Conservation (phyloP, 2,113 vertebrate genomes). For the Emydocephalus ijimae region DNA sequence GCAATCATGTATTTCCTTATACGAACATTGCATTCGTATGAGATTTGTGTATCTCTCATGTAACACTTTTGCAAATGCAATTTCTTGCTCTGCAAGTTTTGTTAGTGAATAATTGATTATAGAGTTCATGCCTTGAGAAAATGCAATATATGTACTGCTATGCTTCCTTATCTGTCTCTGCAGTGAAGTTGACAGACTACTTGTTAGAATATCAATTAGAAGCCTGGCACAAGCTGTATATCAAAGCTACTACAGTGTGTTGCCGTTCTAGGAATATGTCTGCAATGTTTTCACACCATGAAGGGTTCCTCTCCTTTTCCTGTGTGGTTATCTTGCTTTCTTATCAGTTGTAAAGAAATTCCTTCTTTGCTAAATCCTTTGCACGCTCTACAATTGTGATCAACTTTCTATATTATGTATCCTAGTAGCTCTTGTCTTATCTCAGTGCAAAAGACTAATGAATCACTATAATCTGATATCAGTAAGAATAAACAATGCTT, state of each 20-base stretch:
- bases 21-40: not conserved
- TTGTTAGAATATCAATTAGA: not conserved
- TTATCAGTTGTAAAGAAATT: not conserved
- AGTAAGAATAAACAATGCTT: not conserved
- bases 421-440: not conserved
- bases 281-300: not conserved
- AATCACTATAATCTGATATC: not conserved
- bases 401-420: not conserved
- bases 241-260: not conserved
- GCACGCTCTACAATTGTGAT: not conserved
- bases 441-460: not conserved
- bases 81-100: not conserved
- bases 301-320: not conserved
- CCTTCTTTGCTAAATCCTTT: not conserved
- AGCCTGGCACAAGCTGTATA: not conserved
- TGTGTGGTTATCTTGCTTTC: not conserved
- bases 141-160: not conserved
- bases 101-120: not conserved
- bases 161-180: not conserved
- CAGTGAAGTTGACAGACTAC: not conserved
- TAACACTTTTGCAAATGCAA: not conserved
- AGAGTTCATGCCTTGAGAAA: not conserved
- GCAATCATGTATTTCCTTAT: not conserved
- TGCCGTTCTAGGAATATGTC: not conserved
- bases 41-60: not conserved